Base-by-base conservation (phyloP, 2,113 vertebrate genomes). In the Leptodactylus fuscus region DNA sequence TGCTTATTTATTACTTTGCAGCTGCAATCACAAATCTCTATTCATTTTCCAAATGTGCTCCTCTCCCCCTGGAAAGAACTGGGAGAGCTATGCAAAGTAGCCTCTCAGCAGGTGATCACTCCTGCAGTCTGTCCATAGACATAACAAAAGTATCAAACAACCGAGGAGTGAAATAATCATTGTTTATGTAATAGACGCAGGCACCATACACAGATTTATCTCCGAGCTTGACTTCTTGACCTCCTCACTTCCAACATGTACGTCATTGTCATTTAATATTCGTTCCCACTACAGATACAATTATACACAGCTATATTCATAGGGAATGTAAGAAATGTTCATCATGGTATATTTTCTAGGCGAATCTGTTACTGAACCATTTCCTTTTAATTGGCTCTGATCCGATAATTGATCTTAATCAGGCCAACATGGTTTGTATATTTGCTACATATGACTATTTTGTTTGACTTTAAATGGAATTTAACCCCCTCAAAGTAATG, bases 1-100 rank as follows among this genome's bases (percentile, higher is more conserved):
- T 15, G 46, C 41, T 55, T 85, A 79, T 85, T 85, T 79, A 80
- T 85, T 24, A 71, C 75, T 70, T n/a, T 79, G 83, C 83, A 85
- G 83, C 83, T 85, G 83, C 62, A 85, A 85, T 85, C 83, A 85
- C 83, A 85, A 85, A 79, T 71, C 62, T 85, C 46, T 79, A 79
- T 80, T 85, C 75, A 70, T 85, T 36, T 80, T 85, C 48, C 62
- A 79, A 53, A 69, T 79, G 18, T 46, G 49, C 60, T 34, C 51
- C 75, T 85, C 51, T 44, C 60, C 60, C 70, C 34, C 83, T 79
- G 83, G 83, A 85, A 79, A 69, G 74, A 41, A 38, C 22, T 70
- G 29, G 32, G 34, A 79, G 46, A 79, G 27, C 34, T 44, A 79
- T 85, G 76, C 74, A 67, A 38, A 78, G 46, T 77, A 60, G 58